Evolutionary conservation across 2,888 invertebrate genomes (phyloP).

Genomic region (Cremastinae sp.): DNA sequence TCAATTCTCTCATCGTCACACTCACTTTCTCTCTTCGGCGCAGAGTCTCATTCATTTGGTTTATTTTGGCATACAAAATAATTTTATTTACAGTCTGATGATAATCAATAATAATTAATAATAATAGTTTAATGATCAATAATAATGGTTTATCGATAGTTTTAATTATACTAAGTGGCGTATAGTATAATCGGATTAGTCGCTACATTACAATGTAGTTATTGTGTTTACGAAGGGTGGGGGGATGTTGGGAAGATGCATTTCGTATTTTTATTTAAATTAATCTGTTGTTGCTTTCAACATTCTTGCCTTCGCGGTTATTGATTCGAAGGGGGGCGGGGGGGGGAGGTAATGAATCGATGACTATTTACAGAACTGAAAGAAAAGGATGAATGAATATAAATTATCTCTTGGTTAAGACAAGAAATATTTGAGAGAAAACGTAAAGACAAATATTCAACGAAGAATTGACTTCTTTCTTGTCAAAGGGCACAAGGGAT

Average conservation of each 20-base stretch:
- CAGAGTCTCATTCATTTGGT: conserved; percentile 74
- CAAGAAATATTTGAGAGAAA: conserved; percentile 33
- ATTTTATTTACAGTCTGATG: conserved; percentile 78
- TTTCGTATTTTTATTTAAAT: conserved; percentile 29
- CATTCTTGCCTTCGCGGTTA: conserved; percentile 26
- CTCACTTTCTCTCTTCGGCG: conserved; percentile 42
- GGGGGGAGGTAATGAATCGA: conserved; percentile 24
- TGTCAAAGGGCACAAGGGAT: background rate
- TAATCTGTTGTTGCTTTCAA: conserved; percentile 39
- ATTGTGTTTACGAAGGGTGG: conserved; percentile 44
- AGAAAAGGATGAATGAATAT: conserved; percentile 61
- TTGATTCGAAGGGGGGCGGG: background rate
- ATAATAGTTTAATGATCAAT: conserved; percentile 61
- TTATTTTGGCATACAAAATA: conserved; percentile 79
- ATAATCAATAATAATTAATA: conserved; percentile 71
- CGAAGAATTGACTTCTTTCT: conserved; percentile 31
- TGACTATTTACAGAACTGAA: conserved; percentile 61
- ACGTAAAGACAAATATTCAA: conserved; percentile 23
- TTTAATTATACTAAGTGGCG: conserved; percentile 61
- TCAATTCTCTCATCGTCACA: background rate
- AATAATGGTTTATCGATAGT: conserved; percentile 51
- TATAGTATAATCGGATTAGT: conserved; percentile 61
- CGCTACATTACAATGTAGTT: conserved; percentile 47
- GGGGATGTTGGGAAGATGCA: conserved; percentile 41
- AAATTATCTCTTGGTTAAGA: conserved; percentile 65